Conservation (phyloP, 2,797 vertebrate species). For the Bucorvus abyssinicus region DNA sequence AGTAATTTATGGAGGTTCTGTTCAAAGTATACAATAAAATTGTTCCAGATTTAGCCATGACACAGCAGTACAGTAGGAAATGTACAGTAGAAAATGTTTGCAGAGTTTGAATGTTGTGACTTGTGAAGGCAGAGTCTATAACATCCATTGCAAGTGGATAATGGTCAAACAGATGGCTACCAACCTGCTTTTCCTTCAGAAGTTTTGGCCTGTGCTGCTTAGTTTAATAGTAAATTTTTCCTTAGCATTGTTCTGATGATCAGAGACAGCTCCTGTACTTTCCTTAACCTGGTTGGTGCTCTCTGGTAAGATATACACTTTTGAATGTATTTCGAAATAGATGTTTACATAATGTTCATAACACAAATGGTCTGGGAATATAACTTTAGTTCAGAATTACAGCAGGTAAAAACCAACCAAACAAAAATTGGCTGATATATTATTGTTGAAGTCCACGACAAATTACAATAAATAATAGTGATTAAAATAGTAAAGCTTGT, state of each 20-base stretch:
- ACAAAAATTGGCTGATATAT: background rate
- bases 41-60: background rate
- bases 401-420: background rate
- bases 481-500: background rate
- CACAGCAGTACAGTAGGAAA: background rate
- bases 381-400: background rate
- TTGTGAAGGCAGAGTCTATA: background rate
- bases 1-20: constrained; percentile 12
- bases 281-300: background rate
- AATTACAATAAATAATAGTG: background rate
- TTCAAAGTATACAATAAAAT: background rate
- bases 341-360: background rate
- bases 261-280: background rate
- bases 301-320: background rate
- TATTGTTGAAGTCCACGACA: background rate
- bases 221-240: background rate
- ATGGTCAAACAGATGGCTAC: background rate
- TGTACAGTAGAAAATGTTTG: background rate
- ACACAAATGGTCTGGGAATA: background rate
- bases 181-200: background rate
- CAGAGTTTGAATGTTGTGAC: background rate
- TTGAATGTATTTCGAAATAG: background rate
- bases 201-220: background rate
- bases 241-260: background rate
- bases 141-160: background rate